Evolutionary conservation across 2,888 invertebrate species (phyloP).

Genomic region (Elegia similella): DNA sequence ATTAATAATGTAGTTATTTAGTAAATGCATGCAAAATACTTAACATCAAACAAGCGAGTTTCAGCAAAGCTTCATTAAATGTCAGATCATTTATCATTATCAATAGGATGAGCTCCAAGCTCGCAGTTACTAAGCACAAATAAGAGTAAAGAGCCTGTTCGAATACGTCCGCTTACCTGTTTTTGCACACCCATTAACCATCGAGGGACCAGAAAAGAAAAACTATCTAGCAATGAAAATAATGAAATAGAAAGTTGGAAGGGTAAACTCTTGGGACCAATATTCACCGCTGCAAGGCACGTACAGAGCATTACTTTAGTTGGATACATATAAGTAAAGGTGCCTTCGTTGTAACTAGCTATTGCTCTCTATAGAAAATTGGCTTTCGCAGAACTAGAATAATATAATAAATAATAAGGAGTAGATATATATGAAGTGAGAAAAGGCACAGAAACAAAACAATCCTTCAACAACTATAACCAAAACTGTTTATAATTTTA

Average conservation of each 20-base stretch:
- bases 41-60: not conserved
- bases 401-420: too few relatives aligned
- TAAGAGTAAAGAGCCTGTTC: not conserved
- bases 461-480: too few relatives aligned
- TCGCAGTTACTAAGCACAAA: not conserved
- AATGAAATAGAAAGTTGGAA: conserved; percentile 21
- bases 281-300: conserved; percentile 11
- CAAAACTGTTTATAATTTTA: too few relatives aligned
- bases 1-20: too few relatives aligned
- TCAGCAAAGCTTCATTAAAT: conserved; percentile 16
- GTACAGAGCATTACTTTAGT: conserved; percentile 10
- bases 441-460: too few relatives aligned
- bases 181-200: not conserved
- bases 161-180: not conserved
- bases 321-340: conserved; percentile 6
- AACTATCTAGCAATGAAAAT: conserved; percentile 17
- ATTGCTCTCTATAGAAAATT: not conserved
- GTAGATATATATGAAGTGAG: too few relatives aligned
- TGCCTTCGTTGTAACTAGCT: not conserved
- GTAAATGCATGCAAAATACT: too few relatives aligned
- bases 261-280: conserved; percentile 13
- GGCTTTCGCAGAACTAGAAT: too few relatives aligned
- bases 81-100: conserved; percentile 5
- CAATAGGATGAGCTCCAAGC: not conserved
- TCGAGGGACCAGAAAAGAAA: not conserved